phyloP scores from a whole-genome alignment of 2,888 invertebrate genomes.

The Deilephila porcellus region DNA sequence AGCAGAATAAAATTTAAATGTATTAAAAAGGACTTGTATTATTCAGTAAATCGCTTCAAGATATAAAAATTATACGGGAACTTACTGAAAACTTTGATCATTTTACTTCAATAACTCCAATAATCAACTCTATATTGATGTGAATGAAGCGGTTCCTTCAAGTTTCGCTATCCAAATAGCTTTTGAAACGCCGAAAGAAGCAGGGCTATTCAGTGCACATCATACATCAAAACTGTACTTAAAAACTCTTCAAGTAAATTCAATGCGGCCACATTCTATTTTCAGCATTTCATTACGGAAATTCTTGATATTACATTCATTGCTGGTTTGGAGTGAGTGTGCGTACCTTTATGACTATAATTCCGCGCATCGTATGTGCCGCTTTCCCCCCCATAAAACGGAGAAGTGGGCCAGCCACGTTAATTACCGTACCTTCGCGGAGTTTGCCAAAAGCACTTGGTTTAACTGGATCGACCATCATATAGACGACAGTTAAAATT shows the following conservation, averaged over 20 bases:
- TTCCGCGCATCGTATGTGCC: constrained; percentile 46
- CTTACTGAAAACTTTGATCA: not conserved
- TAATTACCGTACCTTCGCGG: constrained; percentile 65
- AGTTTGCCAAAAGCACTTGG: constrained; percentile 64
- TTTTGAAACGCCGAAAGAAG: not conserved
- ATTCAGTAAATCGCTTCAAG: too few relatives aligned
- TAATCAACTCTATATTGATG: not conserved
- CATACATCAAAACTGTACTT: constrained; percentile 11
- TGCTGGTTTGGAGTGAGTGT: constrained; percentile 41
- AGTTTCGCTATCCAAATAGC: not conserved
- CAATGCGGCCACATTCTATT: constrained; percentile 9
- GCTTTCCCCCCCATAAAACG: constrained; percentile 51
- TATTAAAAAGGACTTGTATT: too few relatives aligned
- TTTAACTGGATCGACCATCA: constrained; percentile 56
- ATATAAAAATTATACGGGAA: not conserved
- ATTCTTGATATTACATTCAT: constrained; percentile 36
- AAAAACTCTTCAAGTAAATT: not conserved
- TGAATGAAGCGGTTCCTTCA: constrained; percentile 7
- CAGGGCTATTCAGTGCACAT: constrained; percentile 8
- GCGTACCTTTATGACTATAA: constrained; percentile 49
- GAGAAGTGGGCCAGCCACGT: constrained; percentile 49
- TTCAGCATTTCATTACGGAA: constrained; percentile 27
- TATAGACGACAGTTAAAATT: constrained; percentile 43
- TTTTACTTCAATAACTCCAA: not conserved
- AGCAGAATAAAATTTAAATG: too few relatives aligned